phyloP scores from a whole-genome alignment of 1,140 invertebrate genomes.

The Ctenoplectra terminalis region DNA sequence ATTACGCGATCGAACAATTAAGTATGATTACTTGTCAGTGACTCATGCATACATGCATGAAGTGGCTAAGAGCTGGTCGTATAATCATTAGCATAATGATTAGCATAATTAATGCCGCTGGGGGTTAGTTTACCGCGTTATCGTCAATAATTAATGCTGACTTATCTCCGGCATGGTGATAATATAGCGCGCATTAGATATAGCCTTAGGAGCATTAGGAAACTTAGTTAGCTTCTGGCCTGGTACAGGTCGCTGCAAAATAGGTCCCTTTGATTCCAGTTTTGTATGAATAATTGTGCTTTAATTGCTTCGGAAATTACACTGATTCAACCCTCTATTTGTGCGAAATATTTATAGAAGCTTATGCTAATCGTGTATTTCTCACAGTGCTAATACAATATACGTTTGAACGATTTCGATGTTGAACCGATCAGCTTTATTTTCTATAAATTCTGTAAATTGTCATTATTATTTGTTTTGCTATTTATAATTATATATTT shows the following conservation, averaged over 20 bases:
- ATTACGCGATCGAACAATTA: slow-evolving; percentile 65
- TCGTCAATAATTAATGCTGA: slow-evolving; percentile 74
- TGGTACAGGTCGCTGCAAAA: not conserved
- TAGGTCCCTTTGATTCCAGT: not conserved
- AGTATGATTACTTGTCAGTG: slow-evolving; percentile 65
- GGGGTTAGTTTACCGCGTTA: slow-evolving; percentile 69
- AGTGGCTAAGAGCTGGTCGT: slow-evolving; percentile 67
- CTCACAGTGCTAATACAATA: too few species aligned
- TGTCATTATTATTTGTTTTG: too few species aligned
- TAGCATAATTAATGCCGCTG: slow-evolving; percentile 72
- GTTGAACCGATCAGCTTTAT: too few species aligned
- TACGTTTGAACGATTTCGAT: too few species aligned
- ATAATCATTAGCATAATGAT: slow-evolving; percentile 74
- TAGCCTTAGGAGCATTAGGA: slow-evolving; percentile 45
- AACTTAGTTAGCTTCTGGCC: not conserved
- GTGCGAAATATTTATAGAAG: too few species aligned
- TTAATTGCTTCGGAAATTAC: not conserved
- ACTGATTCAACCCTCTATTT: not conserved
- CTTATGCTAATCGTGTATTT: too few species aligned
- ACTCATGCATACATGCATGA: slow-evolving; percentile 69
- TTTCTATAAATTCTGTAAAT: too few species aligned
- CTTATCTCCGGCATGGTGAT: slow-evolving; percentile 63
- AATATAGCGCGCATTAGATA: slow-evolving; percentile 55
- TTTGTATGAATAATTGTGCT: not conserved
- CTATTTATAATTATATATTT: too few species aligned